phyloP scores from a whole-genome alignment of 2,797 vertebrate genomes.

The Pseudochaenichthys georgianus region DNA sequence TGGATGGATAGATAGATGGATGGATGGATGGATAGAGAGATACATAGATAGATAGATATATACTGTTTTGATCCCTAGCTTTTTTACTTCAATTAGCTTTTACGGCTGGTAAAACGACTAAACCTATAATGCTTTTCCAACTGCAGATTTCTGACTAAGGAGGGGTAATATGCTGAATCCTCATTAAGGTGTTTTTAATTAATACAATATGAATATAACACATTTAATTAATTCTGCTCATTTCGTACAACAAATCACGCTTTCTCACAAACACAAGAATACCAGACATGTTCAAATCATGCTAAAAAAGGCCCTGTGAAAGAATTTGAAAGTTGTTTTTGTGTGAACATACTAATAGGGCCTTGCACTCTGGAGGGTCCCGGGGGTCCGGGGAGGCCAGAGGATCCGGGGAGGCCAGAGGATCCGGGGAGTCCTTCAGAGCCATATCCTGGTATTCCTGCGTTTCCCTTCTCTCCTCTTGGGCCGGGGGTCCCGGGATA shows the following conservation, averaged over 20 bases:
- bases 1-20: rapidly evolving
- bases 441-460: conserved; percentile 62
- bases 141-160: background rate
- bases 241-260: background rate
- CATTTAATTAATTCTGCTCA: background rate
- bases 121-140: background rate
- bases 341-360: conserved; percentile 73
- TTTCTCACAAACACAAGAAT: background rate
- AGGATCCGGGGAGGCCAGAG: conserved; percentile 83
- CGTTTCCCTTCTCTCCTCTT: conserved; percentile 79
- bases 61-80: too few species aligned
- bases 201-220: background rate
- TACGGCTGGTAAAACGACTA: background rate
- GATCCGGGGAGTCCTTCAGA: conserved; percentile 81
- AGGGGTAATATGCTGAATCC: background rate
- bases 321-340: background rate
- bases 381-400: conserved; percentile 79
- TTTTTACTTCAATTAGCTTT: conserved; percentile 13
- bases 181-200: background rate
- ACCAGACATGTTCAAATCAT: background rate
- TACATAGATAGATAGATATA: too few species aligned
- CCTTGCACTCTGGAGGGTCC: conserved; percentile 77
- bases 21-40: too few species aligned
- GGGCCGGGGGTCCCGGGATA: conserved; percentile 76
- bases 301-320: background rate